Percentiles rank a stretch among this genome's conserved stretches.
phyloP scores from a whole-genome alignment of 2,888 invertebrate species.

The Eupithecia vulgata region DNA sequence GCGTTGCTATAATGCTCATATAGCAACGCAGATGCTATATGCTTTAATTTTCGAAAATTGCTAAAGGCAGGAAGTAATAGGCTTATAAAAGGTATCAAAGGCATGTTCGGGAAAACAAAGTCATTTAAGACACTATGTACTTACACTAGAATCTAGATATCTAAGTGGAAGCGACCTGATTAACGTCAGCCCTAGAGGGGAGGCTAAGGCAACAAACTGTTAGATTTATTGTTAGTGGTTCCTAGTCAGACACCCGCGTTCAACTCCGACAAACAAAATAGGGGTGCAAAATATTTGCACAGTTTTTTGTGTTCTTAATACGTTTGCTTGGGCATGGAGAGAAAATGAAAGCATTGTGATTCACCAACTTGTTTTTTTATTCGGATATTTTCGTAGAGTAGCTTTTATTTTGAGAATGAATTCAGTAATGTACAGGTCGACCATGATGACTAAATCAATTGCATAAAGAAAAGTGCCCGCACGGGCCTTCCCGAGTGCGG shows the following conservation, averaged over 20 bases:
- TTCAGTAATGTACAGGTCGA: neutral
- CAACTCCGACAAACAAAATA: constrained; percentile 64
- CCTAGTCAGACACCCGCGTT: constrained; percentile 67
- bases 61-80: neutral
- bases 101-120: neutral
- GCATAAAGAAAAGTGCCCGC: neutral
- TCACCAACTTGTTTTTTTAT: neutral
- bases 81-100: neutral
- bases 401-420: neutral
- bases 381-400: neutral
- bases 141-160: constrained; percentile 66
- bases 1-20: too few relatives aligned
- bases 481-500: neutral
- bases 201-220: constrained; percentile 62
- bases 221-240: constrained; percentile 78
- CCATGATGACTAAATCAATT: neutral
- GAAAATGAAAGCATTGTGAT: neutral
- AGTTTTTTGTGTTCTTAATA: constrained; percentile 6
- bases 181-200: constrained; percentile 66
- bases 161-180: constrained; percentile 70
- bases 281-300: constrained; percentile 8
- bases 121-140: constrained; percentile 40
- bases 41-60: neutral
- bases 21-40: too few relatives aligned
- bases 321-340: neutral